Conservation (phyloP, 2,797 vertebrate species). For the Buphagus erythrorhynchus region DNA sequence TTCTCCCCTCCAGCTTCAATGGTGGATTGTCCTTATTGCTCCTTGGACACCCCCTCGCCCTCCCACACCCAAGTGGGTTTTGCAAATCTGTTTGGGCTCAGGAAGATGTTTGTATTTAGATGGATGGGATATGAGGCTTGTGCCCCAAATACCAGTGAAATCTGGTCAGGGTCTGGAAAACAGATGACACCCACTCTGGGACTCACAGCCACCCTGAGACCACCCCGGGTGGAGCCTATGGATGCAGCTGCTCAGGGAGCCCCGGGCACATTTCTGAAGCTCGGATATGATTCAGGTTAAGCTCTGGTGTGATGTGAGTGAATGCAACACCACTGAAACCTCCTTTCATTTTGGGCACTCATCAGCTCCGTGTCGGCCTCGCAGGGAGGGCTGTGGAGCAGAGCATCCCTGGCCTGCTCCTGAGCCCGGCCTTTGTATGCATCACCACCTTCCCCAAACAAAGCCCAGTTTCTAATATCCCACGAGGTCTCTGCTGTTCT, state of each 20-base stretch:
- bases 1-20: neutral
- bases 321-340: neutral
- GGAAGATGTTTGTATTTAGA: neutral
- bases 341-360: neutral
- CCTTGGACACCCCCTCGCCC: fast-evolving
- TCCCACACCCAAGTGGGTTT: neutral
- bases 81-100: neutral
- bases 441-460: neutral
- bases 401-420: neutral
- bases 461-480: neutral
- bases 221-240: fast-evolving
- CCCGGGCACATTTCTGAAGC: neutral
- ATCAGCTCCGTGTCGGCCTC: neutral
- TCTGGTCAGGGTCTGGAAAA: neutral
- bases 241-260: neutral
- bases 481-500: neutral
- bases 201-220: neutral
- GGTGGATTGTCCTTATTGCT: fast-evolving
- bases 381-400: neutral
- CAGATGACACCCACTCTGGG: fast-evolving
- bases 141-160: neutral
- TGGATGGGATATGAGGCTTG: neutral
- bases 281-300: neutral
- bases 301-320: neutral
- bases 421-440: neutral